These are phyloP conservation scores for Dicrurus megarhynchus DNA, from an alignment of 2,113 vertebrate genomes.

Conservation along the genomic window DNA sequence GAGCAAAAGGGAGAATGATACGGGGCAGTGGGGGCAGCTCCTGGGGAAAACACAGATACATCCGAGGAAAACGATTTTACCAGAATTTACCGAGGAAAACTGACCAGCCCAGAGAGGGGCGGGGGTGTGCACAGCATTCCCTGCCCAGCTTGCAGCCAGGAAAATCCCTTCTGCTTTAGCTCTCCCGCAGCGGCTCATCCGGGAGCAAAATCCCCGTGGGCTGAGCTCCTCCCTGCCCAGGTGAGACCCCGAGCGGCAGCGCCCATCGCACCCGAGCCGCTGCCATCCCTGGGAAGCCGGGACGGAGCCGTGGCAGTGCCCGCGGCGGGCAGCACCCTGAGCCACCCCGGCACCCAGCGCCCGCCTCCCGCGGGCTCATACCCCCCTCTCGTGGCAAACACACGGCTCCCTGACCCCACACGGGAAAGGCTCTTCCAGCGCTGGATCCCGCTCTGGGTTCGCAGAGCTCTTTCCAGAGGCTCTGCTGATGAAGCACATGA, in stretches of 20 bases:
- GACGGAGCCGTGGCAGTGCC: background rate
- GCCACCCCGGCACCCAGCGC: background rate
- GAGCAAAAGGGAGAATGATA: fast-evolving
- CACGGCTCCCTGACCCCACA: background rate
- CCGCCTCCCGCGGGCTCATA: background rate
- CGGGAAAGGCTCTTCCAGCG: background rate
- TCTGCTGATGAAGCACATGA: background rate
- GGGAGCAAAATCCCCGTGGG: background rate
- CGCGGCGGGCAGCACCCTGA: fast-evolving
- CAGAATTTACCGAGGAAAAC: background rate
- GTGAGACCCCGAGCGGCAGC: background rate
- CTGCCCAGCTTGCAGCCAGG: background rate
- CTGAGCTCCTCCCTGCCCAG: background rate
- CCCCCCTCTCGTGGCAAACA: constrained; percentile 9
- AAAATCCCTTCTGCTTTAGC: background rate
- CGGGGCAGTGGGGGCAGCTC: background rate
- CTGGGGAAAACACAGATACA: fast-evolving
- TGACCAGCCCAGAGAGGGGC: background rate
- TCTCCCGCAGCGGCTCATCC: background rate
- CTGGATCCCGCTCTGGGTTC: fast-evolving
- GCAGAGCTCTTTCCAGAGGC: background rate
- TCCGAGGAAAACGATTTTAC: background rate
- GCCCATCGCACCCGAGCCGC: background rate
- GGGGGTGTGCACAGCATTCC: background rate
- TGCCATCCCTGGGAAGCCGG: background rate